A percentile compares a stretch with the other conserved stretches of the same genome.
Evolutionary conservation across 2,888 invertebrate genomes (phyloP).

Genomic region (Mythimna loreyi): DNA sequence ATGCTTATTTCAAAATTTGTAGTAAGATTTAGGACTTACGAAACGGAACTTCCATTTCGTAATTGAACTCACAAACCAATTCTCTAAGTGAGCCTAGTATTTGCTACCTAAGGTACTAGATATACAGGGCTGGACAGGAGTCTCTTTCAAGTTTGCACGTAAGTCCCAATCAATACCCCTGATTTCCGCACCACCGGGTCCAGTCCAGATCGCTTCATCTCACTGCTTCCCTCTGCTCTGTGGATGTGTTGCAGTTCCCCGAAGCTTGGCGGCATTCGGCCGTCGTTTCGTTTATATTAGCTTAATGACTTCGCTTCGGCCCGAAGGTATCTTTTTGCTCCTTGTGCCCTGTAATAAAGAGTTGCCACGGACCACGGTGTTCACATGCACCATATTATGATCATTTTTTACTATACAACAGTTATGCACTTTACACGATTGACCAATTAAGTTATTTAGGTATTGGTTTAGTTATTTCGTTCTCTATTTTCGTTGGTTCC

Average conservation of each 20-base stretch:
- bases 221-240: conserved; percentile 56
- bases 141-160: background rate
- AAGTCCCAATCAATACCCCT: background rate
- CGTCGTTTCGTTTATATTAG: conserved; percentile 81
- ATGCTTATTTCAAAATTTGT: background rate
- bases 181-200: background rate
- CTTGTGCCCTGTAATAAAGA: conserved; percentile 65
- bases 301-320: conserved; percentile 80
- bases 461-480: conserved; percentile 41
- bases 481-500: conserved; percentile 34
- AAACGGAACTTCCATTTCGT: no score
- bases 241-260: conserved; percentile 71
- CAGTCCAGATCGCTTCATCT: background rate
- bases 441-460: conserved; percentile 58
- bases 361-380: conserved; percentile 61
- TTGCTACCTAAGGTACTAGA: background rate
- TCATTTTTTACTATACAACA: conserved; percentile 61
- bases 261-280: conserved; percentile 75
- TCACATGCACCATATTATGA: conserved; percentile 59
- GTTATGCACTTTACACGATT: conserved; percentile 59
- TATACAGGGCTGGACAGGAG: background rate
- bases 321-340: conserved; percentile 65
- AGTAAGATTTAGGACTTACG: background rate
- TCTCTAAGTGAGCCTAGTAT: background rate
- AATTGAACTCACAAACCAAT: background rate